These are phyloP conservation scores for Belonocnema kinseyi DNA, from an alignment of 1,140 invertebrate genomes.

Conservation along the genomic window DNA sequence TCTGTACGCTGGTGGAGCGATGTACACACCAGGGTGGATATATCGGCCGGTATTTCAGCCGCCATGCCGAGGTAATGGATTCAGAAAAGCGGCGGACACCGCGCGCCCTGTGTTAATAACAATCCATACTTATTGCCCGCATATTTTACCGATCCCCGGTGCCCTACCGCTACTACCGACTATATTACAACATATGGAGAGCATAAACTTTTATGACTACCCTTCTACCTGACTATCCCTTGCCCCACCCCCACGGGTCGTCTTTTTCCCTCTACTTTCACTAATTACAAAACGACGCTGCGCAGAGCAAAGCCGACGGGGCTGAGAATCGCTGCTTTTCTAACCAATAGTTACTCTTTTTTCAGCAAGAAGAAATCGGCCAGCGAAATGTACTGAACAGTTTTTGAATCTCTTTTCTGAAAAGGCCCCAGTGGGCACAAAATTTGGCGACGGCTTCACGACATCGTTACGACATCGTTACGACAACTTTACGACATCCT, in stretches of 20 bases:
- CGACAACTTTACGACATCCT: too few species aligned
- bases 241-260: slow-evolving; percentile 43
- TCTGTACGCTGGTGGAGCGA: slow-evolving; percentile 57
- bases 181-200: slow-evolving; percentile 77
- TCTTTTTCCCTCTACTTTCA: slow-evolving; percentile 64
- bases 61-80: slow-evolving; percentile 77
- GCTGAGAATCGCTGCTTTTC: slow-evolving; percentile 44
- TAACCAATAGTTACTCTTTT: not conserved
- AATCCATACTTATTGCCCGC: slow-evolving; percentile 77
- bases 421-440: too few species aligned
- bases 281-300: slow-evolving; percentile 70
- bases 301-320: slow-evolving; percentile 32
- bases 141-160: slow-evolving; percentile 76
- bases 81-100: slow-evolving; percentile 75
- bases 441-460: too few species aligned
- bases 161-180: slow-evolving; percentile 70
- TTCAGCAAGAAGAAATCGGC: not conserved
- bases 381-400: too few species aligned
- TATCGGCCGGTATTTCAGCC: slow-evolving; percentile 76
- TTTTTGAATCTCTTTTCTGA: too few species aligned
- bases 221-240: slow-evolving; percentile 65
- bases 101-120: slow-evolving; percentile 76
- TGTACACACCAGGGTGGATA: slow-evolving; percentile 73
- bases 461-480: too few species aligned
- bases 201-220: slow-evolving; percentile 77